Base-by-base conservation (phyloP, 2,797 vertebrate species). In the Halcyon leucocephala region DNA sequence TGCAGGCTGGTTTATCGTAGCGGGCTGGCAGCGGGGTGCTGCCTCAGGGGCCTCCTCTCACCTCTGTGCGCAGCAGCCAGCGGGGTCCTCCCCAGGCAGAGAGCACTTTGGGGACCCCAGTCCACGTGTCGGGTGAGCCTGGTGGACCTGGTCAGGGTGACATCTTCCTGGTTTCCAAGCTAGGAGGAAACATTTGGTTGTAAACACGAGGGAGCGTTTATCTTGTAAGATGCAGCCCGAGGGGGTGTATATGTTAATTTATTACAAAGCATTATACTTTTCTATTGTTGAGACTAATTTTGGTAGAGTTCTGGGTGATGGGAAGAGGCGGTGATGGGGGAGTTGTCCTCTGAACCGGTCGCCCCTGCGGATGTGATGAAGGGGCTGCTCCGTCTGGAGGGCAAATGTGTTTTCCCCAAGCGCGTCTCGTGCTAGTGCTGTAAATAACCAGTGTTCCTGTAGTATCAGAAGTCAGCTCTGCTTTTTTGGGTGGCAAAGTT, bases 201-300 rank as follows among this genome's bases (percentile, higher is more conserved):
- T 55, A 74, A 72, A 41, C 31, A 6, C 33, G 82, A n/a, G 41
- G 58, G 91, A 82, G 76, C 5, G 0, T 90, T 96, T 60, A 46
- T 73, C 82, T 54, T n/a, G 35, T 44, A 26, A 78, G 71, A 26
- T 44, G 78, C 82, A 78, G 89, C 86, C 72, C 3, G 0, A 42
- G 57, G 41, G 49, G 37, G 41, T 46, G 15, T 87, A 8, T 42
- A 19, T 78, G 67, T 95, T 95, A 93, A 97, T 91, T 97, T 97
- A 96, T 95, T 96, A 89, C 86, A 65, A 77, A 94, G 81, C 82
- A 25, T 92, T 95, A n/a, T 78, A 49, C 90, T 95, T 97, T 95
- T 76, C 39, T 93, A 29, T 83, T 93, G 74, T 91, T 10, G 12
- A 3, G 74, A 64, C 70, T 91, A 14, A 74, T 94, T 94, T 87